Conservation (phyloP, 2,113 vertebrate species). For the Thalassarche chlororhynchos region DNA sequence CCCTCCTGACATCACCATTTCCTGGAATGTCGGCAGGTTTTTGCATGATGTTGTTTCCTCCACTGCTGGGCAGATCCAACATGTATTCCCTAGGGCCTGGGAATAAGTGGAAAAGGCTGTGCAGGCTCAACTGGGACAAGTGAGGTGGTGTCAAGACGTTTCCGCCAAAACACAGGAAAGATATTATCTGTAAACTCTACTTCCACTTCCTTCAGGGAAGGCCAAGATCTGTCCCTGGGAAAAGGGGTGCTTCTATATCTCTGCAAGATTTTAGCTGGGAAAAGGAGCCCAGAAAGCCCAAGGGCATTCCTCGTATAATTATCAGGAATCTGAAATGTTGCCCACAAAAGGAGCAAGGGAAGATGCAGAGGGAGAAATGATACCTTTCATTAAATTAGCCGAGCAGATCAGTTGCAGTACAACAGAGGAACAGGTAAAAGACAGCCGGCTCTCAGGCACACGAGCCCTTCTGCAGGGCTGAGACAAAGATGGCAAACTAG, state of each 20-base stretch:
- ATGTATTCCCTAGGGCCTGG: neutral
- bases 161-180: neutral
- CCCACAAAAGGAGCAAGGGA: neutral
- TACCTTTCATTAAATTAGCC: neutral
- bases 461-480: neutral
- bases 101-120: neutral
- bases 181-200: neutral
- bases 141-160: neutral
- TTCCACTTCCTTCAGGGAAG: neutral
- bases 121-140: neutral
- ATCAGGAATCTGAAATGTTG: neutral
- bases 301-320: neutral
- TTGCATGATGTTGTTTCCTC: neutral
- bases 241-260: neutral
- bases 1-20: neutral
- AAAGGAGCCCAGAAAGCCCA: neutral
- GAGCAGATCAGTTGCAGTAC: neutral
- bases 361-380: neutral
- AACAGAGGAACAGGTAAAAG: neutral
- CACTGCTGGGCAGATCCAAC: neutral
- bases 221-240: neutral
- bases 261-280: neutral
- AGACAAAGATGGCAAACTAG: neutral
- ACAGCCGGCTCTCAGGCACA: neutral
- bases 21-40: neutral